Evolutionary conservation across 92 coral and sea anemone genomes (phyloP), one percentile per base, ranked within the genome.

Genomic region (Phenganax stokvisi): DNA sequence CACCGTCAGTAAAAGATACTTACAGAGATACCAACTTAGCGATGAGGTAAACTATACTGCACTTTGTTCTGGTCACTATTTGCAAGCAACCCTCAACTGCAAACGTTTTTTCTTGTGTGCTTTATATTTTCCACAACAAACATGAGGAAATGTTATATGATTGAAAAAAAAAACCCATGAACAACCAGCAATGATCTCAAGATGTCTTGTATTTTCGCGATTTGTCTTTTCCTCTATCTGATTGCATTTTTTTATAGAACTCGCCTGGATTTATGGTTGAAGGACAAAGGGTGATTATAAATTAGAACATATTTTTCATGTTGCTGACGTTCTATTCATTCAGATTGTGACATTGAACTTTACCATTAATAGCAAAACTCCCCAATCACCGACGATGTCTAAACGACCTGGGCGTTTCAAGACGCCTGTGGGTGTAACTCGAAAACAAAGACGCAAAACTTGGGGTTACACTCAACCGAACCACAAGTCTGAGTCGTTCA

Each of bases 241-340:
- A 59, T 25, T 25, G 65, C 47, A 37, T 37, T 37, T 59, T 59
- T 59, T 59, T 54, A 12, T 69, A 88, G 90, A 28, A 85, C 85
- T 71, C 68, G 90, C 28, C 79, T 88, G 61, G 90, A 88, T 20
- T 76, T 88, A 54, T 91, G 96, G 96, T 65, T 84, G 79, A 74
- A 83, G 58, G 96, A 91, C 72, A 89, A 91, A 76, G 83, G 92
- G 96, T 89, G 64, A 84, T 88, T 68, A 25, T 7, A 9, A 17
- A 1, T 37, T 37, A 37, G 3, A 37, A 37, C 47, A 37, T 37
- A 37, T 37, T 2, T 37, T 37, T 37, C 47, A 37, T 37, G 47
- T 37, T 37, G 47, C 47, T 1, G 47, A 37, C 47, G 47, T 37
- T 37, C 47, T 68, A 27, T 47, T 9, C 44, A 9, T 47, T 47